A percentile compares a stretch with the other conserved stretches of the same genome.
phyloP scores from a whole-genome alignment of 2,797 vertebrate species.

The Eleutherodactylus coqui region DNA sequence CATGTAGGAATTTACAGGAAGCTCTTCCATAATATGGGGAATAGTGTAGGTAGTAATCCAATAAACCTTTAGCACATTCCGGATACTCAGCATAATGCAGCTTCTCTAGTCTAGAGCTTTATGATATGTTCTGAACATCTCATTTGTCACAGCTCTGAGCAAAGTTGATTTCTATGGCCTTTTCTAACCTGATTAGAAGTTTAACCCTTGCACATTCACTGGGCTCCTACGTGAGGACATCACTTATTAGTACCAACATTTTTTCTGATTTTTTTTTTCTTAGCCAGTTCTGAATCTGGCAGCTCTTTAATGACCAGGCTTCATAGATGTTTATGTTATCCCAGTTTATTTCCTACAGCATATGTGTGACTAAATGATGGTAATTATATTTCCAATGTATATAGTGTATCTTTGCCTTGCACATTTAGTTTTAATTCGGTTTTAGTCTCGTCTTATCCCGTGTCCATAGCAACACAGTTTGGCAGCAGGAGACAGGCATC shows the following conservation, averaged over 20 bases:
- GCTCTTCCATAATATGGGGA: conserved; percentile 15
- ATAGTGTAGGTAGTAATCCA: conserved; percentile 58
- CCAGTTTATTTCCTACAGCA: neutral
- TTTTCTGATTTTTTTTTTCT: neutral
- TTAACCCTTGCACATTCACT: conserved; percentile 41
- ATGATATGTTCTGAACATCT: conserved; percentile 40
- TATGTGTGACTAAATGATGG: conserved; percentile 42
- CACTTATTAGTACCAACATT: conserved; percentile 7
- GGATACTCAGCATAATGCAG: conserved; percentile 52
- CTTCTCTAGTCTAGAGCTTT: conserved; percentile 35
- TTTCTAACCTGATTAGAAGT: conserved; percentile 58
- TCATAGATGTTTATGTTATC: conserved; percentile 27
- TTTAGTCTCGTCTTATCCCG: conserved; percentile 49
- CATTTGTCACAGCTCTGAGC: conserved; percentile 53
- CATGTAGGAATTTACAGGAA: conserved; percentile 42
- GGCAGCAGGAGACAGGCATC: conserved; percentile 51
- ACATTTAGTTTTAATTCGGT: conserved; percentile 62
- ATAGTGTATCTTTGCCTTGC: conserved; percentile 53
- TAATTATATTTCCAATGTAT: conserved; percentile 44
- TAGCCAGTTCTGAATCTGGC: conserved; percentile 9
- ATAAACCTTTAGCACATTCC: conserved; percentile 58
- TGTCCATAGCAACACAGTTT: conserved; percentile 62
- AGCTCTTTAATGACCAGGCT: conserved; percentile 6
- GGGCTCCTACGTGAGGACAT: conserved; percentile 16
- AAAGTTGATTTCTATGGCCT: conserved; percentile 55